Conservation (phyloP, 2,797 vertebrate genomes). For the Lateolabrax maculatus region DNA sequence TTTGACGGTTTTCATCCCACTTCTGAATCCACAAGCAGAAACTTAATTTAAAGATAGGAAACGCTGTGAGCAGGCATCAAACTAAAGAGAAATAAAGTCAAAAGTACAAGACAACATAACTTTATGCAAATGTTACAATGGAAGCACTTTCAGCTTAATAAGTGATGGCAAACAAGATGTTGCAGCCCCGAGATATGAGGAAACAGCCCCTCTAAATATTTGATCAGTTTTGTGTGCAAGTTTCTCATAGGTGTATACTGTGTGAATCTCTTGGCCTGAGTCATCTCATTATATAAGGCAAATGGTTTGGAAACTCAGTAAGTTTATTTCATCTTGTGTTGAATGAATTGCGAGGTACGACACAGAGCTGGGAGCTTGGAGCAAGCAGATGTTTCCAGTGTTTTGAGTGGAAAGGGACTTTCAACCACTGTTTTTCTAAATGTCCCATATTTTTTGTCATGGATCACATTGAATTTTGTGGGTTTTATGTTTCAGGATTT, state of each 20-base stretch:
- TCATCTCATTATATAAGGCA: slow-evolving; percentile 4
- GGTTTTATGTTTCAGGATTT: not conserved
- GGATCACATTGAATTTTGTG: not conserved
- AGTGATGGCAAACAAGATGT: slow-evolving; percentile 49
- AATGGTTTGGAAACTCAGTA: not conserved
- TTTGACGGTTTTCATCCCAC: not conserved
- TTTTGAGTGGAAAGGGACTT: not conserved
- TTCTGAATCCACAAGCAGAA: not conserved
- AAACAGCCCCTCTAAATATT: slow-evolving; percentile 50
- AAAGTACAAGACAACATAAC: slow-evolving; percentile 11
- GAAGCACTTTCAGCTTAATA: slow-evolving; percentile 36
- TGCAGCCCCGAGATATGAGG: slow-evolving; percentile 27
- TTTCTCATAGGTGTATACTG: slow-evolving; percentile 13
- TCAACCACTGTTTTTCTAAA: not conserved
- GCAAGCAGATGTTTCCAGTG: not conserved
- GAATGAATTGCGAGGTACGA: slow-evolving; percentile 11
- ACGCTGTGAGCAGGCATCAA: not conserved
- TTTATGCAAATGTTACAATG: slow-evolving; percentile 22
- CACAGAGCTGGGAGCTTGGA: slow-evolving; percentile 1
- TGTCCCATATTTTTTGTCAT: not conserved
- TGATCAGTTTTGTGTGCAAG: slow-evolving; percentile 24
- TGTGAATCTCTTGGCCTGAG: slow-evolving; percentile 13
- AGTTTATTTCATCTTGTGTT: slow-evolving; percentile 13
- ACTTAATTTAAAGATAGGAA: not conserved
- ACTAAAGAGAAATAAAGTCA: not conserved